Conservation (phyloP, 2,797 vertebrate genomes). For the Rhyacichthys aspro region DNA sequence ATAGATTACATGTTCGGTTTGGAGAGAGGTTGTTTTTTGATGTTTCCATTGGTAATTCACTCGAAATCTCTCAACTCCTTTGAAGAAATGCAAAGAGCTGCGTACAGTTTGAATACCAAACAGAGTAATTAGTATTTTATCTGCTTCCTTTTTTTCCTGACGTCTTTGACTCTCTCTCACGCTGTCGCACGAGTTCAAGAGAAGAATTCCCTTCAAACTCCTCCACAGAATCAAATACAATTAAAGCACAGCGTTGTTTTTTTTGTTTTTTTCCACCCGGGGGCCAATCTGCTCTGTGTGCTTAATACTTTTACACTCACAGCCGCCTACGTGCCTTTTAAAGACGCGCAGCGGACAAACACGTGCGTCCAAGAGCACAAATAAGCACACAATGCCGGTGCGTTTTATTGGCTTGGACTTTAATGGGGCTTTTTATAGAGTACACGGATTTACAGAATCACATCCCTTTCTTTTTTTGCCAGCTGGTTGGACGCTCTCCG, state of each 20-base stretch:
- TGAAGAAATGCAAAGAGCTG: constrained; percentile 41
- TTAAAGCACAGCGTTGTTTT: constrained; percentile 47
- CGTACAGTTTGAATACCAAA: background rate
- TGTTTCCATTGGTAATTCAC: constrained; percentile 12
- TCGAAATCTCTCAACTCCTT: constrained; percentile 29
- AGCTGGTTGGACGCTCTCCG: constrained; percentile 52
- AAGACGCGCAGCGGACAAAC: constrained; percentile 19
- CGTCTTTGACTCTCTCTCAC: constrained; percentile 1
- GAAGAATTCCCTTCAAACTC: constrained; percentile 55
- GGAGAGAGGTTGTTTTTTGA: background rate
- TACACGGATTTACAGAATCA: constrained; percentile 52
- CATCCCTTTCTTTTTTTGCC: constrained; percentile 9
- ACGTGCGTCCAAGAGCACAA: constrained; percentile 16
- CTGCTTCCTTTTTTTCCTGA: constrained; percentile 27
- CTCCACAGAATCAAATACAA: constrained; percentile 60
- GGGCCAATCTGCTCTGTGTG: constrained; percentile 41
- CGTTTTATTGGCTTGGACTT: constrained; percentile 39
- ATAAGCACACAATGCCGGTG: constrained; percentile 36
- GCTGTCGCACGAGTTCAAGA: constrained; percentile 34
- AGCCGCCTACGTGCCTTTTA: constrained; percentile 11
- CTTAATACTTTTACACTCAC: constrained; percentile 38
- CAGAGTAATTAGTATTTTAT: constrained; percentile 59
- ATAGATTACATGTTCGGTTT: background rate
- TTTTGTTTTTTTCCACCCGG: no score
- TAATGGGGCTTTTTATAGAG: constrained; percentile 51